These are phyloP conservation scores for Pitangus sulphuratus DNA, from an alignment of 2,797 vertebrate genomes.

Conservation along the genomic window DNA sequence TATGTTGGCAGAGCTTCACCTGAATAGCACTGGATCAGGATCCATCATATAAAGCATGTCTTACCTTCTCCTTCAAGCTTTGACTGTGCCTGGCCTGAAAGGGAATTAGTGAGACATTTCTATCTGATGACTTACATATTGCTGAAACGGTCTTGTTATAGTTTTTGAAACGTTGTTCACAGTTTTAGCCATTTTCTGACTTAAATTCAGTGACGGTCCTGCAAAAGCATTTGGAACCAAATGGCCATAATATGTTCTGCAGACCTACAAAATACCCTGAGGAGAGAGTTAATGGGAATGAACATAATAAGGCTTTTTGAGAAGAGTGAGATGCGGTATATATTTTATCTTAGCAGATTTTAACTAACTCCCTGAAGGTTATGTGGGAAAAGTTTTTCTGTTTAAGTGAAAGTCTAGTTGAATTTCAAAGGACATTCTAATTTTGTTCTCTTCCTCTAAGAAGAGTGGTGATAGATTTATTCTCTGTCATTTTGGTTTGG, in stretches of 20 bases:
- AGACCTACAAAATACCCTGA: constrained; percentile 70
- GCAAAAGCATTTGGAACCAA: constrained; percentile 66
- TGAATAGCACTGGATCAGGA: neutral
- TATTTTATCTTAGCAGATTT: constrained; percentile 71
- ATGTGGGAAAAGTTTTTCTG: constrained; percentile 56
- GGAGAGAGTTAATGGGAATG: constrained; percentile 70
- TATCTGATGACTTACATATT: constrained; percentile 34
- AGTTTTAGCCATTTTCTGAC: constrained; percentile 47
- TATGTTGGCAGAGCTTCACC: neutral
- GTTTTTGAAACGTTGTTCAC: constrained; percentile 26
- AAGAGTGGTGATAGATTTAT: neutral
- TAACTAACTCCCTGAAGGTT: constrained; percentile 51
- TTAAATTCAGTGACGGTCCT: constrained; percentile 52
- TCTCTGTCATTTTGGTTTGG: neutral
- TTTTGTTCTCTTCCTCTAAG: constrained; percentile 9
- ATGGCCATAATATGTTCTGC: constrained; percentile 68
- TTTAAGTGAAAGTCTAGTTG: constrained; percentile 49
- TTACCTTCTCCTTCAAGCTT: neutral
- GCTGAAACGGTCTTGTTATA: neutral
- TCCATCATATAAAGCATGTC: neutral
- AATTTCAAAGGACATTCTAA: constrained; percentile 36
- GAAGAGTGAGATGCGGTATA: constrained; percentile 47
- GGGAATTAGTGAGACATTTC: neutral
- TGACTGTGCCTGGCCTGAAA: neutral
- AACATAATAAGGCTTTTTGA: constrained; percentile 70